Evolutionary conservation across 2,113 vertebrate species (phyloP).

Genomic region (Calidris pygmaea): DNA sequence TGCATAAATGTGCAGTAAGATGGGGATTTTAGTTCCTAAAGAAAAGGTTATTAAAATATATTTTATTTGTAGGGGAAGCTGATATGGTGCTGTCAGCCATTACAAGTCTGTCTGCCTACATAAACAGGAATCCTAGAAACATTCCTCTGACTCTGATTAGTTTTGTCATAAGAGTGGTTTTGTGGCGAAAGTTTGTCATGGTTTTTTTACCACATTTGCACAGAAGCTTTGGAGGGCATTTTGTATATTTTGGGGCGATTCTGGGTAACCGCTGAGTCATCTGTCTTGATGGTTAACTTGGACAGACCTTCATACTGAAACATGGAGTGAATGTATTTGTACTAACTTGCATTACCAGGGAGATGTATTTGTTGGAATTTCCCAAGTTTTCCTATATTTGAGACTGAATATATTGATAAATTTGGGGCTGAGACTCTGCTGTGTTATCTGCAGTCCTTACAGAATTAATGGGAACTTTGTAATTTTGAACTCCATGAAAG

Average conservation of each 20-base stretch:
- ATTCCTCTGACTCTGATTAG: not conserved
- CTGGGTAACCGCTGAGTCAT: not conserved
- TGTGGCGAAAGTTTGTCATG: not conserved
- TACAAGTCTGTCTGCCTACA: not conserved
- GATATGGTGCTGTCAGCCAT: not conserved
- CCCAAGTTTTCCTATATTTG: not conserved
- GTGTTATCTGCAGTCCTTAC: not conserved
- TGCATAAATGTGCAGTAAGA: not conserved
- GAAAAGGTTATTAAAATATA: not conserved
- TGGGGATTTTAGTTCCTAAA: not conserved
- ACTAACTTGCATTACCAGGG: not conserved
- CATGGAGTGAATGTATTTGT: not conserved
- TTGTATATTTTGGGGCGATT: not conserved
- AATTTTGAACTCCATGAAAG: not conserved
- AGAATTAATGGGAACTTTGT: not conserved
- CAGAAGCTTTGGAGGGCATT: not conserved
- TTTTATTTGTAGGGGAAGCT: not conserved
- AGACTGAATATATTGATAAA: not conserved
- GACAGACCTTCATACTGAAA: not conserved
- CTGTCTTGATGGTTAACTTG: not conserved
- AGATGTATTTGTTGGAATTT: not conserved
- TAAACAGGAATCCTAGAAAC: not conserved
- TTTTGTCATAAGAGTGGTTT: not conserved
- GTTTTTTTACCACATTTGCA: not conserved
- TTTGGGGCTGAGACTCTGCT: not conserved